Base-by-base conservation (phyloP, 2,888 invertebrate species). In the Ectemnius continuus region DNA sequence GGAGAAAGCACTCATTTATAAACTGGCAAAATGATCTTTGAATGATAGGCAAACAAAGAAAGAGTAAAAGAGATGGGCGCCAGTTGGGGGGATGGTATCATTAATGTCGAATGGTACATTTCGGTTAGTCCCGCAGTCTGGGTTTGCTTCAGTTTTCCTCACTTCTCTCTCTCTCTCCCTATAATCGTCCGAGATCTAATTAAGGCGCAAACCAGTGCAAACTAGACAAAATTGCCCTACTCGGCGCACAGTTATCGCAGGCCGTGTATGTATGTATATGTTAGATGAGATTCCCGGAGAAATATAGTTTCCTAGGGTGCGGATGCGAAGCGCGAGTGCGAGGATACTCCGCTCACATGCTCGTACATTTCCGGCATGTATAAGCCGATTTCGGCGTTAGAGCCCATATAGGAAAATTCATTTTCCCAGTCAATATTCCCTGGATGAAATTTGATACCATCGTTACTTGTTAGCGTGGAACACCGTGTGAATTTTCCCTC, bases 311-410 rank as follows among this genome's bases (percentile, higher is more conserved):
- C 61, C 64, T 70, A 64, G 52, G 64, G 64, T 52, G 52, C 11
- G 52, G 13, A 52, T 60, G 16, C n/a, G 20, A 56, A 18, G 16
- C 23, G 18, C 36, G 36, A 6, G 5, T 8, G 36, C 36, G 16
- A n/a, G 16, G 23, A 46, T 68, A 20, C 58, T n/a, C 57, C 56
- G 56, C 23, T 16, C 56, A 65, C 66, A 67, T 57, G 67, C 67
- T 69, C 62, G 65, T 65, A 80, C 78, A 78, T 76, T 80, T 70
- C 65, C 75, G 70, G 78, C 79, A 80, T 73, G 76, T 72, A 59
- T 87, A 86, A 87, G 83, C 86, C 85, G 86, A 87, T 87, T 86
- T 85, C 73, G 78, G 73, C 69, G 75, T 76, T 72, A 72, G 67
- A 65, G 78, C 73, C 58, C 67, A 48, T 56, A 64, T 60, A 66